phyloP scores from a whole-genome alignment of 2,888 invertebrate genomes.

The Noctua comes region DNA sequence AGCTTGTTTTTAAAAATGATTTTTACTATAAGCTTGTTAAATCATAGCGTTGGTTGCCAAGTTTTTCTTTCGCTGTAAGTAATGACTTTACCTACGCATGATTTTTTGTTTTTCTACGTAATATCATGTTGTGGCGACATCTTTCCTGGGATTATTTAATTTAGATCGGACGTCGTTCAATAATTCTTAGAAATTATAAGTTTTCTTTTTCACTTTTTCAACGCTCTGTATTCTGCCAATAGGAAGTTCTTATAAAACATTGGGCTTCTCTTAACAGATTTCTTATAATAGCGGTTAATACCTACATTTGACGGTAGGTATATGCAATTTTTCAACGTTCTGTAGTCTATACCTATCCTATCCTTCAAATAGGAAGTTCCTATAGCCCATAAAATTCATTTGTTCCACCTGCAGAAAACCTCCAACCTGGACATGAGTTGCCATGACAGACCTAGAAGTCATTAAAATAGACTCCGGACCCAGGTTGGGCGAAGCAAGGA shows the following conservation, averaged over 20 bases:
- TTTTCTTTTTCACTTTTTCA: background rate
- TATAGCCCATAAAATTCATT: background rate
- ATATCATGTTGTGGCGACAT: background rate
- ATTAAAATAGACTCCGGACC: background rate
- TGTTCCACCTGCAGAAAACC: background rate
- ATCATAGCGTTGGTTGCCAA: background rate
- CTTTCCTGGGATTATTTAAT: background rate
- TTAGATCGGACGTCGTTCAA: background rate
- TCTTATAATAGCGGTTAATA: no score
- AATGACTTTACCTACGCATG: background rate
- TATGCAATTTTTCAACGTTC: no score
- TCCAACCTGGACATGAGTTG: background rate
- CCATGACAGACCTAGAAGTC: background rate
- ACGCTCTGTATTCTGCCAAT: background rate
- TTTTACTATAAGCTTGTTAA: background rate
- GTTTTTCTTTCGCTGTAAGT: background rate
- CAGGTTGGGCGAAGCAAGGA: background rate
- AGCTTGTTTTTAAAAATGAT: no score
- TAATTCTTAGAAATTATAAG: constrained; percentile 17
- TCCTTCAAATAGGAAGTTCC: background rate
- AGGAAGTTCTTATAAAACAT: background rate
- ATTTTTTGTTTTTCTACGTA: constrained; percentile 30
- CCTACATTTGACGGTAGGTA: no score
- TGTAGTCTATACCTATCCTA: background rate
- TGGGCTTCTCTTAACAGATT: background rate